Evolutionary conservation across 2,113 vertebrate genomes (phyloP).

Genomic region (Malurus elegans): DNA sequence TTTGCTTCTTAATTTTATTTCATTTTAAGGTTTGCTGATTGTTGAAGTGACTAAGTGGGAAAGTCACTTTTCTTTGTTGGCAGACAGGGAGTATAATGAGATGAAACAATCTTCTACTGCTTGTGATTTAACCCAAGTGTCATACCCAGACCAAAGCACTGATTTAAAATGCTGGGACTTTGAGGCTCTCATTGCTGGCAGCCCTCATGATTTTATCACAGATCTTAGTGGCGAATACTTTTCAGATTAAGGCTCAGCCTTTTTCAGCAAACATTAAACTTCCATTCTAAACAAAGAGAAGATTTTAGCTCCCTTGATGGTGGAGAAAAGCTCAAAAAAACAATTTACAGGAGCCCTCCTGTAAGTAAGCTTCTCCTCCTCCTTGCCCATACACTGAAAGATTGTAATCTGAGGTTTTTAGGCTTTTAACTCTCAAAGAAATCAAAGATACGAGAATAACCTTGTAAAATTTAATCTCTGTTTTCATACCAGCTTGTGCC

Average conservation of each 20-base stretch:
- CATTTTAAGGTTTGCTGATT: background rate
- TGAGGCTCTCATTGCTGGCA: background rate
- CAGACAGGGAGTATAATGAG: background rate
- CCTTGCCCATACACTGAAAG: background rate
- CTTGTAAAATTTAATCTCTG: background rate
- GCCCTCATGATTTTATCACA: background rate
- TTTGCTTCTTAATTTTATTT: background rate
- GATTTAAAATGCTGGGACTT: background rate
- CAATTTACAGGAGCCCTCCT: background rate
- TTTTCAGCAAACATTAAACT: background rate
- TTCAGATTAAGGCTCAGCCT: background rate
- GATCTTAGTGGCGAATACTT: background rate
- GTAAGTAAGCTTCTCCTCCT: background rate
- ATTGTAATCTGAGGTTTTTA: background rate
- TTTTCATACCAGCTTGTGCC: background rate
- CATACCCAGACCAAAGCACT: background rate
- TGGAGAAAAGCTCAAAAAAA: background rate
- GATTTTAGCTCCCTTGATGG: background rate
- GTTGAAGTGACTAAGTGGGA: background rate
- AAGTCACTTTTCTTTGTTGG: background rate
- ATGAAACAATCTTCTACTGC: background rate
- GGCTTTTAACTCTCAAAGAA: background rate
- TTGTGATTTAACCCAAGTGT: background rate
- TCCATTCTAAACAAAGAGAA: background rate
- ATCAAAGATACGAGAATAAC: background rate